phyloP scores from a whole-genome alignment of 1,140 invertebrate species.

The Gryllus bimaculatus region DNA sequence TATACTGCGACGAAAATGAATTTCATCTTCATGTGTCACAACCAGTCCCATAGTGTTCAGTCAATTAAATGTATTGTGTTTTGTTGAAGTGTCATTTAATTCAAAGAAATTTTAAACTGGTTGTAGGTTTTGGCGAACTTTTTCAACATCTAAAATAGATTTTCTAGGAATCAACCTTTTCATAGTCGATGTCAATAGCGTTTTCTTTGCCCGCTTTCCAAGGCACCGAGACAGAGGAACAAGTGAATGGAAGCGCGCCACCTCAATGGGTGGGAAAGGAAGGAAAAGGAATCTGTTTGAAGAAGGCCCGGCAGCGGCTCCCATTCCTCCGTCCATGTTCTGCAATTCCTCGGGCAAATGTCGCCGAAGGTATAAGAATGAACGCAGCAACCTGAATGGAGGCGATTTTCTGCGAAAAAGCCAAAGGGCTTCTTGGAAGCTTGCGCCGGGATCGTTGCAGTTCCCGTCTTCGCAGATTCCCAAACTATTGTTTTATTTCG shows the following conservation, averaged over 20 bases:
- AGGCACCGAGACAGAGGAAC: too few relatives aligned
- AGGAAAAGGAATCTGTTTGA: background rate
- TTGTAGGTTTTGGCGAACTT: too few relatives aligned
- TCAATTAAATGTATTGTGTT: too few relatives aligned
- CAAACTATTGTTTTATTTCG: constrained; percentile 2
- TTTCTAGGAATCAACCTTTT: too few relatives aligned
- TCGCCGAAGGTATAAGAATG: background rate
- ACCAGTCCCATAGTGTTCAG: too few relatives aligned
- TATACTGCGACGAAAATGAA: too few relatives aligned
- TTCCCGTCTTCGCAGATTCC: background rate
- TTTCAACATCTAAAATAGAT: too few relatives aligned
- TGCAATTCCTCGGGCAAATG: background rate
- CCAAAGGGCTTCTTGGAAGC: background rate
- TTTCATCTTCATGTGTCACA: too few relatives aligned
- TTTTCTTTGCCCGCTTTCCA: too few relatives aligned
- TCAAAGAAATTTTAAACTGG: too few relatives aligned
- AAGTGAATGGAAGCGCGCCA: background rate
- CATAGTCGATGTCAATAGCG: too few relatives aligned
- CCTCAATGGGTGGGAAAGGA: background rate
- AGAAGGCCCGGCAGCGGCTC: background rate
- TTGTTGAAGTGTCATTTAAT: too few relatives aligned
- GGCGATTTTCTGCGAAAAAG: background rate
- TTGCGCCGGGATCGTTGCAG: background rate
- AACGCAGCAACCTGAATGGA: background rate
- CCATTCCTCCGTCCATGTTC: background rate